These are phyloP conservation scores for Formica aserva DNA, from an alignment of 2,888 invertebrate species.

Conservation along the genomic window DNA sequence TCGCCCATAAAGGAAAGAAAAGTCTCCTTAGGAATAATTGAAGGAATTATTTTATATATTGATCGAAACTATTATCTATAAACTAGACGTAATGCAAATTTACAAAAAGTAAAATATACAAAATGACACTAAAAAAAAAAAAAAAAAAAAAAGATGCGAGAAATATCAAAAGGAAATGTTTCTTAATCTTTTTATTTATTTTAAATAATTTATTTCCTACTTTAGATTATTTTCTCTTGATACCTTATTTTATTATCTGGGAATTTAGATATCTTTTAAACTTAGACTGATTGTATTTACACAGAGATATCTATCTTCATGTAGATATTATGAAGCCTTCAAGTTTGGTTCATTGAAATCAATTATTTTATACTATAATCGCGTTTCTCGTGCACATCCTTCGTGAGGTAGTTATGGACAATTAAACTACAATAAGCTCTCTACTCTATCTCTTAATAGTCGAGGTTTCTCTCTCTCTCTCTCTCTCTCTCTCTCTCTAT, in stretches of 20 bases:
- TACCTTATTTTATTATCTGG: conserved; percentile 1
- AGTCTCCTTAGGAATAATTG: not conserved
- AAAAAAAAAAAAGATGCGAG: not conserved
- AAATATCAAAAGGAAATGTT: not conserved
- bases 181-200: not conserved
- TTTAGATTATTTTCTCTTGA: not conserved
- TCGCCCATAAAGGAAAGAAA: not conserved
- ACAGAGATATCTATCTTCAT: conserved; percentile 32
- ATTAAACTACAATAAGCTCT: conserved; percentile 27
- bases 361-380: conserved; percentile 34
- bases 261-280: conserved; percentile 2
- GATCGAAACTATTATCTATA: not conserved
- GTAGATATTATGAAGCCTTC: conserved; percentile 27
- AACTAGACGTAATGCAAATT: not conserved
- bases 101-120: not conserved
- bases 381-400: conserved; percentile 28
- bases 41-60: not conserved
- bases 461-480: not conserved
- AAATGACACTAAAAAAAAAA: too few species aligned
- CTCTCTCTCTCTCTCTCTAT: not conserved
- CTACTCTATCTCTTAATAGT: conserved; percentile 6
- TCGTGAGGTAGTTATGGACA: conserved; percentile 9
- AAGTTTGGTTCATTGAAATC: conserved; percentile 30
- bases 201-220: not conserved
- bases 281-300: not conserved